phyloP scores from a whole-genome alignment of 2,888 invertebrate species.

The Cheilosia variabilis region DNA sequence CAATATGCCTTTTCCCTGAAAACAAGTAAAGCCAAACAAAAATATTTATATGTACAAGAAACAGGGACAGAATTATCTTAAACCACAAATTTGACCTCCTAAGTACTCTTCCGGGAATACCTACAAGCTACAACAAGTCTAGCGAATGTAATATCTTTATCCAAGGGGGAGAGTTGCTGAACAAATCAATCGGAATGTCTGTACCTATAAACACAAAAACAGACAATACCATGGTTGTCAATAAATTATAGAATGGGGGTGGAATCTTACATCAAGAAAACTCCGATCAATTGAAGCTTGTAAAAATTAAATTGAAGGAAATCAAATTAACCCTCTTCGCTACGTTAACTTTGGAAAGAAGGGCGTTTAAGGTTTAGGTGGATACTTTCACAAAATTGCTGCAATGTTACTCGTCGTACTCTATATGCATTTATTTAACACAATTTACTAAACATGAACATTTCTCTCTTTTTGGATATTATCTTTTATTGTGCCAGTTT shows the following conservation, averaged over 20 bases:
- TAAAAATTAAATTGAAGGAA: constrained; percentile 84
- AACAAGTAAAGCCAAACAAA: not conserved
- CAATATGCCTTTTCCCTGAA: too few species aligned
- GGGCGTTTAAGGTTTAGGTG: constrained; percentile 39
- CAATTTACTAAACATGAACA: not conserved
- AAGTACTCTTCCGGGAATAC: constrained; percentile 71
- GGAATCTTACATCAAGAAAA: constrained; percentile 53
- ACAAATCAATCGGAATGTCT: constrained; percentile 69
- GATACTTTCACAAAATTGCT: constrained; percentile 1
- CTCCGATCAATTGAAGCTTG: constrained; percentile 81
- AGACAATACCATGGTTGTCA: constrained; percentile 59
- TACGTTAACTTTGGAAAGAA: constrained; percentile 77
- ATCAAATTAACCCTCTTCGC: constrained; percentile 82
- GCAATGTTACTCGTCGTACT: not conserved
- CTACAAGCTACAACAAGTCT: constrained; percentile 51
- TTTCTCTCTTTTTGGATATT: not conserved
- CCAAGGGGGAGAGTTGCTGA: constrained; percentile 54
- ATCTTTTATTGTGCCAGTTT: too few species aligned
- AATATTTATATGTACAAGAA: too few species aligned
- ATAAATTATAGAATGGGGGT: constrained; percentile 69
- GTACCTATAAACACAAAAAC: constrained; percentile 63
- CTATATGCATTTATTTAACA: not conserved
- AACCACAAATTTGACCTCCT: constrained; percentile 73
- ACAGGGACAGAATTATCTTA: constrained; percentile 8
- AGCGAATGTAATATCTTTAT: constrained; percentile 48